Percentiles rank a stretch among this genome's conserved stretches.
These are phyloP conservation scores for Ardeotis arabs DNA, from an alignment of 2,113 vertebrate genomes.

Conservation along the genomic window DNA sequence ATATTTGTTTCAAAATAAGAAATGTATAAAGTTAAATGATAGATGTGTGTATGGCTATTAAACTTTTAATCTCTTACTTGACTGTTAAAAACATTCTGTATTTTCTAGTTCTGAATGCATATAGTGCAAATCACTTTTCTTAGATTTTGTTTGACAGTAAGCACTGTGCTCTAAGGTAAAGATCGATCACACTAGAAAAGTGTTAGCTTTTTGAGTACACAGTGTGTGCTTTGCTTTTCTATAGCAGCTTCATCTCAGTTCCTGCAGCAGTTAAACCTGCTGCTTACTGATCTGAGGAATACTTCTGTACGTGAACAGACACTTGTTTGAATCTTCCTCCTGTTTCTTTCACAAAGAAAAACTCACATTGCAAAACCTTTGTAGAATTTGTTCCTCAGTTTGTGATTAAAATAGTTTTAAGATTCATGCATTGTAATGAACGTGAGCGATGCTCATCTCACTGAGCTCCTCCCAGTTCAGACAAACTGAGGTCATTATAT, in stretches of 20 bases:
- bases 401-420: background rate
- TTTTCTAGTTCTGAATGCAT: background rate
- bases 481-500: background rate
- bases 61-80: background rate
- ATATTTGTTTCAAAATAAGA: background rate
- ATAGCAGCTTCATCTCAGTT: background rate
- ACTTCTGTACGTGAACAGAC: background rate
- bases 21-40: background rate
- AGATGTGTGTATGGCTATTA: background rate
- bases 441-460: background rate
- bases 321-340: background rate
- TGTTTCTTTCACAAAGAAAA: background rate
- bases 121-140: background rate
- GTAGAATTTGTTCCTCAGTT: background rate
- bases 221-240: background rate
- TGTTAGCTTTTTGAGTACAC: background rate
- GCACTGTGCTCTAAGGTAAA: background rate
- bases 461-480: background rate
- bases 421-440: slow-evolving; percentile 1
- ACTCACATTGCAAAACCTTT: background rate
- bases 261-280: background rate
- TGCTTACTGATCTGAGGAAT: background rate
- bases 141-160: background rate
- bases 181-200: background rate
- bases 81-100: background rate